These are phyloP conservation scores for Heloderma charlesbogerti DNA, from an alignment of 2,113 vertebrate genomes.

Conservation along the genomic window DNA sequence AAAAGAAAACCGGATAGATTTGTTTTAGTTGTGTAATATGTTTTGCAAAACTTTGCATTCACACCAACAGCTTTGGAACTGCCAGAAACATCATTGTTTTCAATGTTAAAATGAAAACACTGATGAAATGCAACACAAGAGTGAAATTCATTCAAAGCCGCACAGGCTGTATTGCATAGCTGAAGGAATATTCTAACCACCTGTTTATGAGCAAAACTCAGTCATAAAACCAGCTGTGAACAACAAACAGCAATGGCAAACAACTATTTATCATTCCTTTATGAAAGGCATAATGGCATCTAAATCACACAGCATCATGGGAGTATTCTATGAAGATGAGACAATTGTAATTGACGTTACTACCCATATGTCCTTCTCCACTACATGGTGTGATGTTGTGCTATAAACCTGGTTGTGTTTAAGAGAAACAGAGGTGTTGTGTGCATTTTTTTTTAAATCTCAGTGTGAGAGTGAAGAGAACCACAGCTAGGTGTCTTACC, in stretches of 20 bases:
- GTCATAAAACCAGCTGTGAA: conserved; percentile 79
- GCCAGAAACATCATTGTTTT: conserved; percentile 35
- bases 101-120: conserved; percentile 43
- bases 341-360: conserved; percentile 75
- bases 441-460: conserved; percentile 22
- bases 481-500: conserved; percentile 61
- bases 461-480: conserved; percentile 55
- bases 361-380: conserved; percentile 83
- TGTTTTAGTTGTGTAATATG: neutral
- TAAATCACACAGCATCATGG: conserved; percentile 75
- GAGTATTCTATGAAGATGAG: conserved; percentile 74
- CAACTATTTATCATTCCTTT: conserved; percentile 74
- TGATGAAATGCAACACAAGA: conserved; percentile 46
- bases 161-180: conserved; percentile 54
- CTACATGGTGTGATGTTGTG: conserved; percentile 61
- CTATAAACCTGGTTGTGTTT: conserved; percentile 71
- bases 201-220: conserved; percentile 86
- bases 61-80: conserved; percentile 44
- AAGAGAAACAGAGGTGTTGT: conserved; percentile 75
- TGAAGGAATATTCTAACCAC: conserved; percentile 79
- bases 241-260: conserved; percentile 72
- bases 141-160: conserved; percentile 67
- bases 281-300: conserved; percentile 73
- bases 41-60: conserved; percentile 18
- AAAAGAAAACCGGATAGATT: neutral